These are phyloP conservation scores for Sinohyriopsis cumingii DNA, from an alignment of 2,888 invertebrate genomes.

Conservation along the genomic window DNA sequence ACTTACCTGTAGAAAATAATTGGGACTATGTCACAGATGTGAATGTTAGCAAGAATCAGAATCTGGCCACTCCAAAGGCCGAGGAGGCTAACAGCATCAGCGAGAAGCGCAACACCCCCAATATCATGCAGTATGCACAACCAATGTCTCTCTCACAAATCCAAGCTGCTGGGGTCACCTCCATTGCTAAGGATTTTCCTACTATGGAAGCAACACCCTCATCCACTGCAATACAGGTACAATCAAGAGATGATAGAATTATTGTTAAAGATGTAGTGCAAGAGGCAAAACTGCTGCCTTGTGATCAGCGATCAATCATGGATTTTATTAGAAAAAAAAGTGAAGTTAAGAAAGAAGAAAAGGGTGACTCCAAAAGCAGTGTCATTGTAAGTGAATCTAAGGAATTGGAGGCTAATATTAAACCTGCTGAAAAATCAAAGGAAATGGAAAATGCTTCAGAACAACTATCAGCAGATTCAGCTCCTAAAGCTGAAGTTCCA, in stretches of 20 bases:
- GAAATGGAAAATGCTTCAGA: neutral
- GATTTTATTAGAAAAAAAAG: conserved; percentile 23
- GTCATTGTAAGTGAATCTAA: neutral
- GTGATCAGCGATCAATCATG: conserved; percentile 31
- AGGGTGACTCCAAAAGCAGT: neutral
- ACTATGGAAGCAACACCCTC: conserved; percentile 3
- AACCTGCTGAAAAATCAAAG: neutral
- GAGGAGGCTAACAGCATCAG: conserved; percentile 1
- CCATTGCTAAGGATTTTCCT: conserved; percentile 14
- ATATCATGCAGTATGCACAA: conserved; percentile 49
- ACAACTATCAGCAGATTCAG: too few relatives aligned
- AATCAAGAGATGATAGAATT: neutral
- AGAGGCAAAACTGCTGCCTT: conserved; percentile 6
- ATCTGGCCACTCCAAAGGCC: conserved; percentile 7
- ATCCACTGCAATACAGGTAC: conserved; percentile 9
- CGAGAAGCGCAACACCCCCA: conserved; percentile 27
- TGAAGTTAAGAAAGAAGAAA: neutral
- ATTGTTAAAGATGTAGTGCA: neutral
- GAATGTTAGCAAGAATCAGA: conserved; percentile 18
- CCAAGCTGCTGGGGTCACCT: conserved; percentile 30
- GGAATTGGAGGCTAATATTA: neutral
- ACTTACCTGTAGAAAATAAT: conserved; percentile 75
- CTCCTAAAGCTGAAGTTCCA: too few relatives aligned
- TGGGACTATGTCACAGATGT: conserved; percentile 75
- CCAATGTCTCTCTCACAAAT: conserved; percentile 47